A percentile compares a stretch with the other conserved stretches of the same genome.
phyloP scores from a whole-genome alignment of 2,113 vertebrate genomes.

The Pluvialis apricaria region DNA sequence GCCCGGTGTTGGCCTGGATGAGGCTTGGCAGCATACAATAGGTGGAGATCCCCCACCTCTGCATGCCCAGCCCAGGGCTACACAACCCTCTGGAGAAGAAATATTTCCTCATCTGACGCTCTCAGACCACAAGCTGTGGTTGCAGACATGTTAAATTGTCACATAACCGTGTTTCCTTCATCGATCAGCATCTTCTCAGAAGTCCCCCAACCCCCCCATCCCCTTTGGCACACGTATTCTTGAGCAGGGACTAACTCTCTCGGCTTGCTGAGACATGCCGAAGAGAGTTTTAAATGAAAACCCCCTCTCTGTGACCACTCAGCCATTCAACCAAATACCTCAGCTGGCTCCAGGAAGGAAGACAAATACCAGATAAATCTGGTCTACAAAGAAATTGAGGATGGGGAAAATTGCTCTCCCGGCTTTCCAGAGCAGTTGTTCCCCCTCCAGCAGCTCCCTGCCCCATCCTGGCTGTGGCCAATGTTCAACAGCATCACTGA shows the following conservation, averaged over 20 bases:
- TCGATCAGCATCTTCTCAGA: background rate
- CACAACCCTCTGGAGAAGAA: background rate
- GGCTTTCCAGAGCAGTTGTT: background rate
- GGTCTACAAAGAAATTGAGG: background rate
- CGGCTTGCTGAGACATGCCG: background rate
- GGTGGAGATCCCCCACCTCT: background rate
- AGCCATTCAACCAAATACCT: background rate
- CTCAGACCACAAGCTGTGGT: background rate
- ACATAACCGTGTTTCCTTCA: background rate
- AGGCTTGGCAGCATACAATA: accelerated
- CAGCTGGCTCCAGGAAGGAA: background rate
- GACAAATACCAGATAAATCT: background rate
- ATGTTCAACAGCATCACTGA: accelerated
- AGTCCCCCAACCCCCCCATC: no score
- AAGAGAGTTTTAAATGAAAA: background rate
- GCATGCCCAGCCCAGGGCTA: no score
- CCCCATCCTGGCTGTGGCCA: accelerated
- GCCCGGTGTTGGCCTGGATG: background rate
- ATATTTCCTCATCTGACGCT: background rate
- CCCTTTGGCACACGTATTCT: accelerated
- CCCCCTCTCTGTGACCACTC: no score
- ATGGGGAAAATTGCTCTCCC: background rate
- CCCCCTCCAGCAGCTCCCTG: background rate
- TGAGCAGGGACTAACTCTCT: background rate
- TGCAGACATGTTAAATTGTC: background rate